These are phyloP conservation scores for Arvicola amphibius DNA, from an alignment of 2,797 vertebrate genomes.

Conservation along the genomic window DNA sequence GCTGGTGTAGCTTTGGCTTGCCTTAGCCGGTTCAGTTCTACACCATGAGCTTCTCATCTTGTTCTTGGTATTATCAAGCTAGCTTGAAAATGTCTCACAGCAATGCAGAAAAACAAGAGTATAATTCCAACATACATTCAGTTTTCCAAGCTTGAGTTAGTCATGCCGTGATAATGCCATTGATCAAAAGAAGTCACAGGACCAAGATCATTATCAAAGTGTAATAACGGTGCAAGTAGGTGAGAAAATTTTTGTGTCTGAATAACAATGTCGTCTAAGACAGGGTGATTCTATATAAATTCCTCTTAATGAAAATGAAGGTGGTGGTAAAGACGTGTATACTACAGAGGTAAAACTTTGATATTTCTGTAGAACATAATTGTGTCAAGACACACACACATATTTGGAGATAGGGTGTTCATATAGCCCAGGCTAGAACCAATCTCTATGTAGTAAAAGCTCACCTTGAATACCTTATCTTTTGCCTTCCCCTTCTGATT, in stretches of 20 bases:
- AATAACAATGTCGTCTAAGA: not conserved
- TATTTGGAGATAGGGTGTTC: not conserved
- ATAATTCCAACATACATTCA: not conserved
- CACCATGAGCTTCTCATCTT: not conserved
- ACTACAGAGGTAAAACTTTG: not conserved
- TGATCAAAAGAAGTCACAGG: not conserved
- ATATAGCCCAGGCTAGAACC: not conserved
- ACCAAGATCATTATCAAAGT: not conserved
- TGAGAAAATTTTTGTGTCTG: not conserved
- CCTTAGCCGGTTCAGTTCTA: not conserved
- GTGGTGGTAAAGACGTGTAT: not conserved
- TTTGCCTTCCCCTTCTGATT: not conserved
- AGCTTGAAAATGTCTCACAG: not conserved
- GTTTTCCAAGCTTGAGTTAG: not conserved
- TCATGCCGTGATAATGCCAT: not conserved
- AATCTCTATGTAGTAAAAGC: not conserved
- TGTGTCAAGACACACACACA: not conserved
- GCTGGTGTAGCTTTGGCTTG: not conserved
- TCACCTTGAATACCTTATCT: not conserved
- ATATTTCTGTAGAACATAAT: not conserved
- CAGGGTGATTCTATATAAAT: not conserved
- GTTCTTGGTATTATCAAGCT: not conserved
- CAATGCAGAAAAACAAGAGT: slow-evolving; percentile 15
- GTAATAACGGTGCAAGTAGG: not conserved
- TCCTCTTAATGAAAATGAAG: slow-evolving; percentile 10